Evolutionary conservation across 1,140 invertebrate genomes (phyloP).

Genomic region (Idris sp.): DNA sequence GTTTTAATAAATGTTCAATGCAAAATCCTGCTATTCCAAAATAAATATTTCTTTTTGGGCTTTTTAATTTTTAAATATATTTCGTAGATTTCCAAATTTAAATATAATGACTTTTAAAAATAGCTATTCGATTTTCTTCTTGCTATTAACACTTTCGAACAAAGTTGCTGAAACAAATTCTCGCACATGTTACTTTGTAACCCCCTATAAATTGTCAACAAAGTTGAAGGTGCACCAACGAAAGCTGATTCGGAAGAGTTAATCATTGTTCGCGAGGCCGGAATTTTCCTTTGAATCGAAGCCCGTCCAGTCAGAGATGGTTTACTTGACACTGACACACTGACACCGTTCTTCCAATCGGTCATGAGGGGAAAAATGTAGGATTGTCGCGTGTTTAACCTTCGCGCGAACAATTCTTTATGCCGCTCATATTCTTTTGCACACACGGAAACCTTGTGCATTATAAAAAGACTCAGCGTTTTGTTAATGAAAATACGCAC

Average conservation of each 20-base stretch:
- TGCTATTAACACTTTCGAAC: too few species aligned
- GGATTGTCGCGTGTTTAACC: constrained; percentile 55
- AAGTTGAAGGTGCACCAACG: too few species aligned
- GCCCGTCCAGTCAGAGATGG: constrained; percentile 59
- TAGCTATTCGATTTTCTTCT: too few species aligned
- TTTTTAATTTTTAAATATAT: too few species aligned
- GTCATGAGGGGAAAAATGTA: constrained; percentile 59
- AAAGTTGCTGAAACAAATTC: too few species aligned
- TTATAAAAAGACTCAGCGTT: constrained; percentile 36
- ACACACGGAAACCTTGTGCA: constrained; percentile 45
- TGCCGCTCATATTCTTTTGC: constrained; percentile 39
- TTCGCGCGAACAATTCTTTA: constrained; percentile 50
- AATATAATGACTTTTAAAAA: too few species aligned
- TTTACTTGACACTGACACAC: constrained; percentile 75
- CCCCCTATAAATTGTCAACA: too few species aligned
- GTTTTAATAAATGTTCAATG: too few species aligned
- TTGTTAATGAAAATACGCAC: constrained; percentile 13
- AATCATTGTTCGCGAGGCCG: constrained; percentile 46
- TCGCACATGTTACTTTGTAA: too few species aligned
- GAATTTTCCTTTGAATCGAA: constrained; percentile 67
- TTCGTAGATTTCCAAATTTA: too few species aligned
- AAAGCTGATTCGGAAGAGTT: neutral
- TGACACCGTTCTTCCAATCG: constrained; percentile 70
- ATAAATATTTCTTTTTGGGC: too few species aligned
- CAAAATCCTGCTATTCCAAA: too few species aligned